These are phyloP conservation scores for Orbicella faveolata DNA, from an alignment of 64 coral and sea anemone genomes.

Conservation along the genomic window DNA sequence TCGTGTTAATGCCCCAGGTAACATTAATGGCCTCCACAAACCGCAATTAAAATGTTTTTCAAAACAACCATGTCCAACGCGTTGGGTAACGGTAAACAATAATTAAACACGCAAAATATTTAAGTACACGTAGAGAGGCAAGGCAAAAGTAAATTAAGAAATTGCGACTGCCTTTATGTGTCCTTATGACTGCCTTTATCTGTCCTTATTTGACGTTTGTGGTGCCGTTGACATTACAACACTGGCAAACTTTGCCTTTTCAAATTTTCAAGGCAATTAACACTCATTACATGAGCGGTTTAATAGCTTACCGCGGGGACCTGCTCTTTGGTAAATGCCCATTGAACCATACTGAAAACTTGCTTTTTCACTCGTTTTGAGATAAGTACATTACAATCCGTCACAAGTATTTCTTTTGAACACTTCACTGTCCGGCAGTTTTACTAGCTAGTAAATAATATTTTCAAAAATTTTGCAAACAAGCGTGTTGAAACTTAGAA, in stretches of 20 bases:
- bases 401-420: neutral
- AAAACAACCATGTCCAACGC: neutral
- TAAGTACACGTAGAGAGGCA: neutral
- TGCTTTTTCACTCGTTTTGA: neutral
- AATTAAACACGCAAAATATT: neutral
- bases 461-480: neutral
- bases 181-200: no score
- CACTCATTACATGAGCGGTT: neutral
- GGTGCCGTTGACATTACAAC: neutral
- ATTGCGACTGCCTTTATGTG: no score
- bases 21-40: neutral
- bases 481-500: neutral
- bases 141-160: neutral
- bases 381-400: neutral
- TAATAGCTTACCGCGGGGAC: neutral
- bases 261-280: neutral
- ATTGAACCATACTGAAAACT: neutral
- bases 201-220: neutral
- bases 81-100: neutral
- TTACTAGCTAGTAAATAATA: no score
- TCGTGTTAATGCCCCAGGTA: neutral
- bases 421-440: neutral
- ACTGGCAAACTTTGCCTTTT: neutral
- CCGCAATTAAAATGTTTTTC: constrained; percentile 12
- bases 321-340: neutral